A percentile compares a stretch with the other conserved stretches of the same genome.
These are phyloP conservation scores for Eupeodes corollae DNA, from an alignment of 1,140 invertebrate species.

Conservation along the genomic window DNA sequence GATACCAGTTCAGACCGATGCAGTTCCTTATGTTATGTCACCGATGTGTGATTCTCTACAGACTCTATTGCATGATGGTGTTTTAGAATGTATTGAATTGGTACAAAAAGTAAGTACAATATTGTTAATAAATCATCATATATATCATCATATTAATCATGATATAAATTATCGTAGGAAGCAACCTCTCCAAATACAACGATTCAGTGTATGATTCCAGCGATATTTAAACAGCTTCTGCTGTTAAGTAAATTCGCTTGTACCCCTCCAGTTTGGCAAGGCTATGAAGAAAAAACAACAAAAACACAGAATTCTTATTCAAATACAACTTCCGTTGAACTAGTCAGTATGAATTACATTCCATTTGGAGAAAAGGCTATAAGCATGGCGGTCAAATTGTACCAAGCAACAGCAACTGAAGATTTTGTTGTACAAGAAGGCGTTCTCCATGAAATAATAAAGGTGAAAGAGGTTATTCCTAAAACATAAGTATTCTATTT, in stretches of 20 bases:
- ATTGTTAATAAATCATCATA: background rate
- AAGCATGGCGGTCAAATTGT: conserved; percentile 68
- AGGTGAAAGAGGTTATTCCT: conserved; percentile 4
- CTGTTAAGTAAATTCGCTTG: conserved; percentile 63
- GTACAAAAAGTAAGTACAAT: conserved; percentile 52
- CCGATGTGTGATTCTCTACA: conserved; percentile 61
- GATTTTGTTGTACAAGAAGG: conserved; percentile 60
- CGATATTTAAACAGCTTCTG: conserved; percentile 69
- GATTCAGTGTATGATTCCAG: conserved; percentile 59
- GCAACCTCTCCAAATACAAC: conserved; percentile 43
- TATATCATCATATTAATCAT: background rate
- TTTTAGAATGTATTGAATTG: conserved; percentile 67
- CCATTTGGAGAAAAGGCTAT: conserved; percentile 80
- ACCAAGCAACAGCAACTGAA: conserved; percentile 67
- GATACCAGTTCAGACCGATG: conserved; percentile 72
- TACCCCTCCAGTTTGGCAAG: conserved; percentile 50
- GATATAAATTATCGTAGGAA: conserved; percentile 44
- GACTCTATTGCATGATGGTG: conserved; percentile 72
- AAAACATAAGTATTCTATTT: too few species aligned
- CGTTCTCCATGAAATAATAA: conserved; percentile 65
- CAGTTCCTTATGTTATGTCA: conserved; percentile 66
- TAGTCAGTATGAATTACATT: conserved; percentile 76
- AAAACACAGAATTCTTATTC: conserved; percentile 25
- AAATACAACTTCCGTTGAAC: conserved; percentile 47
- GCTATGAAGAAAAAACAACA: conserved; percentile 36